Base-by-base conservation (phyloP, 1,140 invertebrate genomes). In the Andricus grossulariae region DNA sequence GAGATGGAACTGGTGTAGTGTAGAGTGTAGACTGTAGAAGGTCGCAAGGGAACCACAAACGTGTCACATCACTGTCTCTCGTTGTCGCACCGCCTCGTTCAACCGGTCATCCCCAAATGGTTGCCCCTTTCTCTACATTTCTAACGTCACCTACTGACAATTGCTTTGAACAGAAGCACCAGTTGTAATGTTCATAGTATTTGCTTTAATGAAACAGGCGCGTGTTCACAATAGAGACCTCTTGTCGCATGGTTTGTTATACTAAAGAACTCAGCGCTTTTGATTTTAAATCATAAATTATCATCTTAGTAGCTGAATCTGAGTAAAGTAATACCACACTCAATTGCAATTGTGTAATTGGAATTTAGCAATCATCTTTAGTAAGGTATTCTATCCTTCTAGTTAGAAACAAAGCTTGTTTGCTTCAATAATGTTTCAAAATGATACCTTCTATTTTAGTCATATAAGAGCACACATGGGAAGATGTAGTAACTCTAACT, bases 1-100 rank as follows among this genome's bases (percentile, higher is more conserved):
- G 32, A 66, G 60, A 66, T 66, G 60, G 60, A 66, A 66, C 60
- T 13, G 32, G 60, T 66, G 60, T 66, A 45, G 60, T 71, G 57
- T 72, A 72, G 70, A 71, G 50, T 71, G 57, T 72, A 72, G 72
- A 71, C 51, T 71, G 57, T 72, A 72, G 72, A 71, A 55, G 76
- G 78, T 84, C 86, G 82, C 86, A 79, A 75, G 83, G 85, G 86
- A 86, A 85, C 87, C 84, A 85, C 85, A 88, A 88, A 88, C 87
- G 85, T 85, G 87, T 88, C 87, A 86, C 79, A 82, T 81, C 52
- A 52, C 66, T 52, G 78, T 82, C 83, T 80, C 80, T 81, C 51
- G 76, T 66, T 77, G 79, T 85, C 74, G 66, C 60, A 66, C 54
- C 75, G 78, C 60, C 55, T 77, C 78, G 60, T 66, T 79, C 79